phyloP scores from a whole-genome alignment of 2,888 invertebrate species.

The Myopa testacea region DNA sequence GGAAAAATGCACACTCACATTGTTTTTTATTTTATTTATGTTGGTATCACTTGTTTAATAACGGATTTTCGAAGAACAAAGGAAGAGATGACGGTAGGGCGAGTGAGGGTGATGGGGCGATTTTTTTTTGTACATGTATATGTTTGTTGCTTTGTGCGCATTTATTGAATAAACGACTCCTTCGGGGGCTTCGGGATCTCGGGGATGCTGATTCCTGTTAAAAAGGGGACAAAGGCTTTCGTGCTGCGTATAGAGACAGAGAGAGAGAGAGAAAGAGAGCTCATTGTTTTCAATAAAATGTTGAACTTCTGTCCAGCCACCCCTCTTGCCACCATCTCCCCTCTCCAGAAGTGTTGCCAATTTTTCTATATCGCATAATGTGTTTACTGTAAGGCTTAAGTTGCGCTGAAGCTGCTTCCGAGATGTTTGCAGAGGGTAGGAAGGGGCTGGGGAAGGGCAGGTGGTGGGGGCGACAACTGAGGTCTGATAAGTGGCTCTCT shows the following conservation, averaged over 20 bases:
- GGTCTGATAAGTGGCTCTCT: not conserved
- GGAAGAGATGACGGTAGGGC: not conserved
- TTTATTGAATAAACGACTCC: slow-evolving; percentile 31
- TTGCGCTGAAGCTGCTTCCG: slow-evolving; percentile 15
- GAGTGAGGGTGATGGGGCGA: not conserved
- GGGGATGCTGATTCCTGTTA: not conserved
- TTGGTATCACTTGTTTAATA: not conserved
- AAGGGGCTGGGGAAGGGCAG: not conserved
- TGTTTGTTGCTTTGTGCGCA: not conserved
- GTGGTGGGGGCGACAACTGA: not conserved
- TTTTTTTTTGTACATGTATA: too few species aligned
- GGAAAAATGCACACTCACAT: not conserved
- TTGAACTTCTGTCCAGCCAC: not conserved
- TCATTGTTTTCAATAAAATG: slow-evolving; percentile 26
- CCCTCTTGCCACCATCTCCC: not conserved
- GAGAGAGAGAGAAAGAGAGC: too few species aligned
- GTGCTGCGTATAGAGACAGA: too few species aligned
- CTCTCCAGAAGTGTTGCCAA: not conserved
- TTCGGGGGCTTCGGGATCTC: slow-evolving; percentile 25
- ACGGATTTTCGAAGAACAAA: not conserved
- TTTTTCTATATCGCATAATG: slow-evolving; percentile 43
- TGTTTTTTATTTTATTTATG: too few species aligned
- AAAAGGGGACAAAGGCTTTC: slow-evolving; percentile 8
- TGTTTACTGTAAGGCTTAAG: slow-evolving; percentile 54
- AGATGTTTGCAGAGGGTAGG: not conserved